Base-by-base conservation (phyloP, 2,888 invertebrate species). In the Napeogenes sylphis region DNA sequence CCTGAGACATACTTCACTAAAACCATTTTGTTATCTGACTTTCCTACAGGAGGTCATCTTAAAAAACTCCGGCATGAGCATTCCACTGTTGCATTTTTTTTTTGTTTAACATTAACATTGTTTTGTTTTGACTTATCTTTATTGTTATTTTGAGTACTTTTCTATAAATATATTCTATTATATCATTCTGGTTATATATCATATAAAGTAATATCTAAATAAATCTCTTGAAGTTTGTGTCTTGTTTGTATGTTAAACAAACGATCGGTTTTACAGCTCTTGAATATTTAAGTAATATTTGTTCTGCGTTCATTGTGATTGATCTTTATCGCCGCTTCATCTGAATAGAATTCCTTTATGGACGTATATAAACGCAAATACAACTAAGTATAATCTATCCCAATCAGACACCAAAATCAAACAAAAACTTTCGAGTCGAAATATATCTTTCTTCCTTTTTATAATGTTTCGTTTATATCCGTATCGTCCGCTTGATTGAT, bases 401-500 rank as follows among this genome's bases (percentile, higher is more conserved):
- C 53, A 57, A 64, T 42, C 38, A 55, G 33, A 56, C 53, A 64
- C 46, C 38, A 66, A 70, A 72, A 71, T 67, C 68, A 68, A 69
- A 70, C 64, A 65, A 58, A 55, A 62, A 63, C 54, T 33, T 33
- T 32, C 62, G 56, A 65, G 65, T 66, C 66, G 63, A 70, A 59
- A 65, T 61, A 63, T 56, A 61, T 58, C 63, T 67, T 65, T 59
- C 70, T 64, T 70, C 66, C 65, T 74, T 73, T 73, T 74, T 73
- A 71, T 73, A 67, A 71, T 69, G 70, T 70, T 70, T 71, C 70
- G 71, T 69, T 75, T 75, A 73, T 78, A 77, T 78, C 74, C 76
- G 82, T 84, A 81, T 82, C 80, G 74, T 72, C 70, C 58, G 45
- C 64, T 76, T 90, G 90, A 90, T 89, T 85, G 89, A 89, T 89